Evolutionary conservation across 1,140 invertebrate species (phyloP), one percentile per base, ranked within the genome.

Genomic region (Helicoverpa armigera): DNA sequence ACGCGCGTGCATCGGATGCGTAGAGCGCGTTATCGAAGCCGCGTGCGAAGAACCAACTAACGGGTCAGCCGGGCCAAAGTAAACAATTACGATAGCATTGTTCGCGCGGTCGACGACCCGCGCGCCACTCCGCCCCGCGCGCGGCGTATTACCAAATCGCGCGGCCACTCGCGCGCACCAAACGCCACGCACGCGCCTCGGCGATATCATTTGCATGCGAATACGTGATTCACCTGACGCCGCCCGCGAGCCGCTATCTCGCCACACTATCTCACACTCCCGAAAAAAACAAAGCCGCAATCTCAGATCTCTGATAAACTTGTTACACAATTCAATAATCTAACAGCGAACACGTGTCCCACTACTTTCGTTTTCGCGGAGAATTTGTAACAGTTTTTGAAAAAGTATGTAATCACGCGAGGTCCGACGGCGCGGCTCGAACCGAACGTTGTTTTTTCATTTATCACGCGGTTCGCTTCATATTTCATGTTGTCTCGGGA

Each of bases 81-180:
- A 90, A 89, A 90, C 87, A 91, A 90, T 87, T 86, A 84, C 87
- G 87, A 86, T 90, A 89, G 79, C 85, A 89, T 88, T 88, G 87
- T 87, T 85, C 81, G 83, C 84, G 83, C 81, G 90, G 88, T 80
- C 90, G 83, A 78, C 74, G 86, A 91, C 88, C 90, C 82, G 51
- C 51, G 63, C 74, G 61, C 56, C 75, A 14, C 76, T 18, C 70
- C 72, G 56, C 54, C 73, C 77, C 69, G 82, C 76, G 70, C 79
- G 29, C 54, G 53, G 31, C 77, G 79, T 85, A 83, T 88, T 86
- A 85, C 88, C 82, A 83, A 87, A 89, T 82, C 82, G 84, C 79
- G 61, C 60, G 43, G 61, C 76, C 61, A 63, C 78, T 80, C 78
- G 69, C 56, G 78, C 78, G 78, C 67, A 51, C 67, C 51, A 48